These are phyloP conservation scores for Proales similis DNA, from an alignment of 1,140 invertebrate species.

Conservation along the genomic window DNA sequence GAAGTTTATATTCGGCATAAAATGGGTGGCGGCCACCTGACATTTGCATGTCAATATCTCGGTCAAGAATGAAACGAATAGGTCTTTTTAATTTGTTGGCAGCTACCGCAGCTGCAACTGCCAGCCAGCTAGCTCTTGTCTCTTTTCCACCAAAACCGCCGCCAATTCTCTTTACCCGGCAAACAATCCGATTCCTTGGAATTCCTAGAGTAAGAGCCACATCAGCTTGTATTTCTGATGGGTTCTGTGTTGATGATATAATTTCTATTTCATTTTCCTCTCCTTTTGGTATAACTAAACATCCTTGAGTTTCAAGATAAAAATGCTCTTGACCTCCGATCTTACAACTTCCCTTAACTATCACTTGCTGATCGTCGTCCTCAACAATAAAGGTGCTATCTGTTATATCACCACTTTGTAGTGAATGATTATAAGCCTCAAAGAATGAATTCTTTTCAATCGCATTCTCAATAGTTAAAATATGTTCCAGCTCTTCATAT, in stretches of 20 bases:
- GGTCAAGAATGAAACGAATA: conserved; percentile 76
- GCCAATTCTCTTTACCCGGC: conserved; percentile 71
- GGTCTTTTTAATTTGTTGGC: conserved; percentile 62
- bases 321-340: conserved; percentile 92
- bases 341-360: conserved; percentile 67
- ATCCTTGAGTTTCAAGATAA: conserved; percentile 77
- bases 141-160: conserved; percentile 96
- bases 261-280: conserved; percentile 73
- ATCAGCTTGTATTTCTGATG: conserved; percentile 65
- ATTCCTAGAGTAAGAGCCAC: conserved; percentile 67
- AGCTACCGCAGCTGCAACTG: conserved; percentile 55
- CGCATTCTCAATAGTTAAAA: conserved; percentile 60
- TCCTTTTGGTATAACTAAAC: conserved; percentile 65
- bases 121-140: conserved; percentile 59
- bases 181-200: conserved; percentile 63
- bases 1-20: conserved; percentile 69
- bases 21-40: conserved; percentile 82
- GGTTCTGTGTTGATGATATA: conserved; percentile 73
- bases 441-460: conserved; percentile 51
- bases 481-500: conserved; percentile 55
- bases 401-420: conserved; percentile 2
- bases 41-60: conserved; percentile 86
- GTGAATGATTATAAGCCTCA: conserved; percentile 39
- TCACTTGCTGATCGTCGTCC: conserved; percentile 52
- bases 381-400: conserved; percentile 7